Conservation (phyloP, 2,113 vertebrate genomes). For the Chionis minor region DNA sequence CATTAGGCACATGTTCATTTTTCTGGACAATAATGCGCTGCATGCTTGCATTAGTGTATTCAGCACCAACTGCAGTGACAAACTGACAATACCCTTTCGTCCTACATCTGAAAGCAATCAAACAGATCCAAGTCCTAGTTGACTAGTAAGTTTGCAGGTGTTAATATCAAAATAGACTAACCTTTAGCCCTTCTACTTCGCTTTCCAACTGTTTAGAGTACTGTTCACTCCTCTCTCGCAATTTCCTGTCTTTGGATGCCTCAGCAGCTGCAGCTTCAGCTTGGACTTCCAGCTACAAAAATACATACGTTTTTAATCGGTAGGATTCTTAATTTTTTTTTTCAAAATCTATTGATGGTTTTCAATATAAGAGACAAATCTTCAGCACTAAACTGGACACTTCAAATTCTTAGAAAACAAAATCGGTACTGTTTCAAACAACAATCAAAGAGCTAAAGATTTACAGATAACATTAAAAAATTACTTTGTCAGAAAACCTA, state of each 20-base stretch:
- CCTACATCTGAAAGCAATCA: slow-evolving; percentile 32
- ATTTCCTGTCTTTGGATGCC: slow-evolving; percentile 92
- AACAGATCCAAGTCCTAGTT: neutral
- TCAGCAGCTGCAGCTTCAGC: slow-evolving; percentile 87
- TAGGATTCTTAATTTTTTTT: neutral
- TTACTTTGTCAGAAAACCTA: slow-evolving; percentile 42
- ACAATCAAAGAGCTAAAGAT: slow-evolving; percentile 10
- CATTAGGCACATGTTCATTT: neutral
- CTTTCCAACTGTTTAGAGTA: slow-evolving; percentile 93
- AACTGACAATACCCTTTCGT: neutral
- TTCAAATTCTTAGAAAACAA: slow-evolving; percentile 37
- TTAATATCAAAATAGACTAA: slow-evolving; percentile 69
- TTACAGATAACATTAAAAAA: neutral
- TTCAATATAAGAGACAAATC: neutral
- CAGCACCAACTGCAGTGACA: neutral
- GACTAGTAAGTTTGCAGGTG: slow-evolving; percentile 23
- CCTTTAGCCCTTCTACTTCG: slow-evolving; percentile 94
- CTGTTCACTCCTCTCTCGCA: slow-evolving; percentile 92
- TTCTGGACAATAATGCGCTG: neutral
- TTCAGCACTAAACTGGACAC: slow-evolving; percentile 17
- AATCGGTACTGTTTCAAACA: neutral
- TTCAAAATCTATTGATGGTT: neutral
- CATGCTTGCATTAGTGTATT: neutral
- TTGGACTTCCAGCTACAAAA: slow-evolving; percentile 89
- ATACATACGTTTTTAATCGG: slow-evolving; percentile 44